Evolutionary conservation across 1,140 invertebrate species (phyloP), one percentile per base, ranked within the genome.

Genomic region (Trinorchestia longiramus): DNA sequence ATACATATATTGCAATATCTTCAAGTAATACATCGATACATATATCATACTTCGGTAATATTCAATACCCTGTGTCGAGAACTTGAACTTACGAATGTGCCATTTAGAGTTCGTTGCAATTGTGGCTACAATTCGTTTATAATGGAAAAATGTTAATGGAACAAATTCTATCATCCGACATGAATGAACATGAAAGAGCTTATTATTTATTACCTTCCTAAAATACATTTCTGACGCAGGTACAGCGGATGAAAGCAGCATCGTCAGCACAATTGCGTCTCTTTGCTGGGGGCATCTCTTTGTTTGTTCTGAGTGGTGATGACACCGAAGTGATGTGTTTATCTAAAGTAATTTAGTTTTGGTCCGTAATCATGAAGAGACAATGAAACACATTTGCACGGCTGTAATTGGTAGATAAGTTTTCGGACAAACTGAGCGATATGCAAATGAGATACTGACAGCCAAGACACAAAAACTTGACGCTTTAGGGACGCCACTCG

Each of bases 331-430:
- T 77, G 62, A 77, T 36, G 62, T 36, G n/a, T 90, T 90, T 90
- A 90, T 90, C 88, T 90, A 42, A 87, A 42, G 41, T 43, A 42
- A 90, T 90, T 90, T 90, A 90, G 88, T 42, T 90, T 42, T 90
- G 88, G 88, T 90, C 41, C 88, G 41, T 43, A 42, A 90, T 42
- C 88, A 17, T 43, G 17, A 36, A 43, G 43, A 90, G 43, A 90
- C 88, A 90, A 90, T 90, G 88, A 15, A 43, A 42, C 43, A 43
- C 41, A 90, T 90, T 90, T 90, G 88, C 88, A 90, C 41, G n/a
- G n/a, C 88, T 43, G 28, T 90, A 90, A 90, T 90, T 90, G 88
- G 88, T 17, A 90, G 88, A 90, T 90, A 90, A 90, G 88, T 42
- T 90, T 77, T 42, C n/a, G 88, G n/a, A 90, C 43, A 41, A 41